Evolutionary conservation across 2,888 invertebrate species (phyloP).

Genomic region (Parascotia fuliginaria): DNA sequence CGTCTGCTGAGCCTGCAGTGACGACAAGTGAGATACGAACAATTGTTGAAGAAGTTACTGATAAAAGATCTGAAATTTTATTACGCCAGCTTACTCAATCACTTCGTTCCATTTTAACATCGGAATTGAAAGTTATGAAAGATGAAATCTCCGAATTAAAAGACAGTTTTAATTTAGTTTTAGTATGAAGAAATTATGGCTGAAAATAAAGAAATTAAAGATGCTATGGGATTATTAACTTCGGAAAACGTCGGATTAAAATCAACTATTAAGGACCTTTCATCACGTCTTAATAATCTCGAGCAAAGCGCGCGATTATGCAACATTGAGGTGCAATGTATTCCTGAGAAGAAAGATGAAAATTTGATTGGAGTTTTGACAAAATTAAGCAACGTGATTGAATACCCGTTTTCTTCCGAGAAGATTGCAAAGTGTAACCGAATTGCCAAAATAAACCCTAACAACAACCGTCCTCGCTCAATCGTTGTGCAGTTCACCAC

Average conservation of each 20-base stretch:
- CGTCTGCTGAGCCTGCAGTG: not conserved
- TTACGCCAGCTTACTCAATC: too few species aligned
- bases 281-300: not conserved
- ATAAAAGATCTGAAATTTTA: not conserved
- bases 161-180: too few species aligned
- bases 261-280: not conserved
- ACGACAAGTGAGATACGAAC: not conserved
- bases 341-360: not conserved
- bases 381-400: not conserved
- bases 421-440: not conserved
- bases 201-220: too few species aligned
- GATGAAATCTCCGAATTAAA: too few species aligned
- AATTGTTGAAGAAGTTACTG: not conserved
- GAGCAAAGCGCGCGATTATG: not conserved
- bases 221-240: too few species aligned
- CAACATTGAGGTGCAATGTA: not conserved
- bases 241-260: not conserved
- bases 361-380: not conserved
- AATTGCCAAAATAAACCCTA: not conserved
- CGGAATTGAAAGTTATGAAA: not conserved
- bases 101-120: too few species aligned
- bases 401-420: not conserved
- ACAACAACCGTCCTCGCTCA: constrained; percentile 1
- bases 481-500: constrained; percentile 2
- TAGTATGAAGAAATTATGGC: too few species aligned